A percentile compares a stretch with the other conserved stretches of the same genome.
Conservation (phyloP, 2,797 vertebrate species). For the Ptychadena robeensis region DNA sequence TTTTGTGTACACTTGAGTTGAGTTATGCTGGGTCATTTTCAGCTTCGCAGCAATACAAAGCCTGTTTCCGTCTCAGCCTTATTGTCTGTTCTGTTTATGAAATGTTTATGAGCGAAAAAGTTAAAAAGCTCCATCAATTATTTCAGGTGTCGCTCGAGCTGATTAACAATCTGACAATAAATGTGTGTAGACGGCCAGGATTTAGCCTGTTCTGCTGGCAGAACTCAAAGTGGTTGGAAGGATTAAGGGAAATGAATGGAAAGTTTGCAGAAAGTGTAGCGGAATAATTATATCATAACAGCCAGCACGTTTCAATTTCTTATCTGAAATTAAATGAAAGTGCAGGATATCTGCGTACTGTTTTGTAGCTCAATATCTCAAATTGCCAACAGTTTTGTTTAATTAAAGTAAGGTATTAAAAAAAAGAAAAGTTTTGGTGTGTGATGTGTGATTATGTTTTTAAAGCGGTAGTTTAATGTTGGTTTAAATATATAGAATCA, state of each 20-base stretch:
- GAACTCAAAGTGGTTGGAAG: slow-evolving; percentile 25
- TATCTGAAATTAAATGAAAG: slow-evolving; percentile 59
- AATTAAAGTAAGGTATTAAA: slow-evolving; percentile 53
- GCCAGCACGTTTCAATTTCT: slow-evolving; percentile 53
- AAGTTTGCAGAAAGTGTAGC: slow-evolving; percentile 54
- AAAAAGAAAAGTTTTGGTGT: slow-evolving; percentile 35
- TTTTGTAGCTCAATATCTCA: slow-evolving; percentile 44
- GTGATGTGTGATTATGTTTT: slow-evolving; percentile 20
- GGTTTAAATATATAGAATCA: slow-evolving; percentile 3
- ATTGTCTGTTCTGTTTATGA: slow-evolving; percentile 57
- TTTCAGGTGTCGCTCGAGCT: slow-evolving; percentile 46
- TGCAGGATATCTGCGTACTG: slow-evolving; percentile 41
- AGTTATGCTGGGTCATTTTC: slow-evolving; percentile 58
- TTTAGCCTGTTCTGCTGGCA: not conserved
- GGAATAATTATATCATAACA: slow-evolving; percentile 51
- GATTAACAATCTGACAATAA: slow-evolving; percentile 50
- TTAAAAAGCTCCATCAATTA: slow-evolving; percentile 58
- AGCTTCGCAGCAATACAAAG: slow-evolving; percentile 50
- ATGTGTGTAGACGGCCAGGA: not conserved
- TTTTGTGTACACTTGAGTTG: slow-evolving; percentile 47
- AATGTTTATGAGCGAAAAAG: slow-evolving; percentile 58
- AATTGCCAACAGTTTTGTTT: slow-evolving; percentile 48
- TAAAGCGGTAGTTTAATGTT: slow-evolving; percentile 25
- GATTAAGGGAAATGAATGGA: slow-evolving; percentile 55
- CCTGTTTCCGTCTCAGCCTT: slow-evolving; percentile 32